Conservation (phyloP, 2,888 invertebrate species). For the Tetragonisca angustula region DNA sequence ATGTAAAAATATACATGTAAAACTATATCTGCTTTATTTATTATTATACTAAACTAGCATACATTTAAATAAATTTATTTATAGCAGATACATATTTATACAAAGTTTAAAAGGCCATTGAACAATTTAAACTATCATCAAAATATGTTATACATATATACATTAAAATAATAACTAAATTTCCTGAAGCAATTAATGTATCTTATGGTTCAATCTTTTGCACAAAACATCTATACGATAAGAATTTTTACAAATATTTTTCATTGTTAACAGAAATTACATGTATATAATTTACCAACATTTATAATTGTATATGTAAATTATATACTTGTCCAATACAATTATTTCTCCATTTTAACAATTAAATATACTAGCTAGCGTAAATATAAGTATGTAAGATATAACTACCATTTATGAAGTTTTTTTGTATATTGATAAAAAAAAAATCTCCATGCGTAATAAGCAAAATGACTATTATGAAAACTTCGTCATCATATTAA, state of each 20-base stretch:
- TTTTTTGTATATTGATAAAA: conserved; percentile 20
- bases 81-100: conserved; percentile 68
- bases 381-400: conserved; percentile 27
- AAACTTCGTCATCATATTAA: conserved; percentile 29
- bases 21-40: conserved; percentile 26
- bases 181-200: conserved; percentile 54
- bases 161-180: conserved; percentile 66
- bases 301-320: conserved; percentile 24
- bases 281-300: conserved; percentile 35
- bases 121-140: conserved; percentile 52
- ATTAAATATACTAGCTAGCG: conserved; percentile 30
- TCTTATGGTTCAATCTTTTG: conserved; percentile 23
- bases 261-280: conserved; percentile 52
- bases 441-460: conserved; percentile 18
- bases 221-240: conserved; percentile 22
- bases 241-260: conserved; percentile 16
- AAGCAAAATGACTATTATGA: conserved; percentile 31
- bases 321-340: conserved; percentile 26
- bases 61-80: conserved; percentile 62
- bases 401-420: conserved; percentile 25
- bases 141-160: conserved; percentile 64
- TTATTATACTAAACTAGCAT: conserved; percentile 33
- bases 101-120: conserved; percentile 66
- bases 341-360: conserved; percentile 18
- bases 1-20: conserved; percentile 8